Conservation (phyloP, 2,888 invertebrate genomes). For the Byasa hedistus region DNA sequence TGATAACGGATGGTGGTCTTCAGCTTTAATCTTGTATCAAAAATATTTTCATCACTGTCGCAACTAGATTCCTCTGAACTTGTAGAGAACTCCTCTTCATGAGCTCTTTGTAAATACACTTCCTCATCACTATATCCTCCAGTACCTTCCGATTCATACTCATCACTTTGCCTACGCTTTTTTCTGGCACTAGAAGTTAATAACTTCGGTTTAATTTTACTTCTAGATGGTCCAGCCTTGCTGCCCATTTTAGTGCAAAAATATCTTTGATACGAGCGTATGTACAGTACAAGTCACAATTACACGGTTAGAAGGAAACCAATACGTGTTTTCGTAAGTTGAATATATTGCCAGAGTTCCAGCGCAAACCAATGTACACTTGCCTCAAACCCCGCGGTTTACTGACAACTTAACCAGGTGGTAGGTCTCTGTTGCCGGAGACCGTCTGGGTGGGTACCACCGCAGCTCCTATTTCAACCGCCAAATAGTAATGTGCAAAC, state of each 20-base stretch:
- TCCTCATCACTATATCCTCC: constrained; percentile 32
- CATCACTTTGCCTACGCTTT: constrained; percentile 32
- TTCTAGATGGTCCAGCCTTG: constrained; percentile 31
- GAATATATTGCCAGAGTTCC: neutral
- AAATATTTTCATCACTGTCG: constrained; percentile 32
- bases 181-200: constrained; percentile 32
- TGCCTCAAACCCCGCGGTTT: constrained; percentile 25
- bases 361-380: neutral
- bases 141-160: constrained; percentile 31
- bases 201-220: constrained; percentile 30
- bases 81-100: constrained; percentile 31
- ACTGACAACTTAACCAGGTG: constrained; percentile 30
- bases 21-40: neutral
- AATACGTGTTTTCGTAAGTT: constrained; percentile 14
- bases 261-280: constrained; percentile 29
- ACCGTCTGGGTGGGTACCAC: too few relatives aligned
- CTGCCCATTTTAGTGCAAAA: constrained; percentile 32
- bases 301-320: constrained; percentile 32
- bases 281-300: constrained; percentile 30
- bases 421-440: too few relatives aligned
- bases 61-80: constrained; percentile 32
- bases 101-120: constrained; percentile 28
- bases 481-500: too few relatives aligned
- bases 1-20: too few relatives aligned
- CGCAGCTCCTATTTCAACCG: too few relatives aligned